Conservation (phyloP, 2,888 invertebrate species). For the Tenthredo mesomela region DNA sequence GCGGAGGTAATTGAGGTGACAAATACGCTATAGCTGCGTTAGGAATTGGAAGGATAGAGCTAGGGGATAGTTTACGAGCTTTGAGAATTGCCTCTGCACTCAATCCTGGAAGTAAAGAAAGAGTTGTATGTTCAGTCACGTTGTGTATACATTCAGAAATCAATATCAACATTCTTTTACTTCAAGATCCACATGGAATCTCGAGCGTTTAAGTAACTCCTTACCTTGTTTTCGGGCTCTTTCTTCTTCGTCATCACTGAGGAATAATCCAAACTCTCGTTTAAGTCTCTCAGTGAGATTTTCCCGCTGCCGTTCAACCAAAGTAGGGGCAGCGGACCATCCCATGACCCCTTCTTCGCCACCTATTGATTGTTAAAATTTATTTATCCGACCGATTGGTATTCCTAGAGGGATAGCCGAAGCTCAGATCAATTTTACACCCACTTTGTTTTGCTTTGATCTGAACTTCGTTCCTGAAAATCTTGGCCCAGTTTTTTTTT, state of each 20-base stretch:
- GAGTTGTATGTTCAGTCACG: background rate
- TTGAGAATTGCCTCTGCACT: conserved; percentile 73
- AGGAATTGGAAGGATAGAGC: conserved; percentile 57
- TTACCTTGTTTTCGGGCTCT: conserved; percentile 80
- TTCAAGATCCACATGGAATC: too few species aligned
- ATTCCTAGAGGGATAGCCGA: background rate
- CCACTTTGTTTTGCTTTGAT: background rate
- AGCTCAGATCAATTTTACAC: background rate
- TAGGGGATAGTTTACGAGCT: conserved; percentile 67
- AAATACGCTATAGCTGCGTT: conserved; percentile 62
- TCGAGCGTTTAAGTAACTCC: conserved; percentile 52
- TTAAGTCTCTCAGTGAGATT: conserved; percentile 91
- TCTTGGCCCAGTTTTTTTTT: background rate
- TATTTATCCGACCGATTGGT: background rate
- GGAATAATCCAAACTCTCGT: conserved; percentile 88
- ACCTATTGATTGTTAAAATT: conserved; percentile 62
- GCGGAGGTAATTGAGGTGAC: conserved; percentile 72
- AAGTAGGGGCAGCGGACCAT: conserved; percentile 91
- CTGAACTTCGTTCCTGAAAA: background rate
- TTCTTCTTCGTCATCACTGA: conserved; percentile 85
- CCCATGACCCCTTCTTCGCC: conserved; percentile 75
- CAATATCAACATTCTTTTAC: too few species aligned
- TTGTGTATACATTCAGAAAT: background rate
- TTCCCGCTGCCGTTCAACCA: conserved; percentile 92
- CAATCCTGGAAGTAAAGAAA: conserved; percentile 65